Base-by-base conservation (phyloP, 2,113 vertebrate species). In the Nothoprocta pentlandii region DNA sequence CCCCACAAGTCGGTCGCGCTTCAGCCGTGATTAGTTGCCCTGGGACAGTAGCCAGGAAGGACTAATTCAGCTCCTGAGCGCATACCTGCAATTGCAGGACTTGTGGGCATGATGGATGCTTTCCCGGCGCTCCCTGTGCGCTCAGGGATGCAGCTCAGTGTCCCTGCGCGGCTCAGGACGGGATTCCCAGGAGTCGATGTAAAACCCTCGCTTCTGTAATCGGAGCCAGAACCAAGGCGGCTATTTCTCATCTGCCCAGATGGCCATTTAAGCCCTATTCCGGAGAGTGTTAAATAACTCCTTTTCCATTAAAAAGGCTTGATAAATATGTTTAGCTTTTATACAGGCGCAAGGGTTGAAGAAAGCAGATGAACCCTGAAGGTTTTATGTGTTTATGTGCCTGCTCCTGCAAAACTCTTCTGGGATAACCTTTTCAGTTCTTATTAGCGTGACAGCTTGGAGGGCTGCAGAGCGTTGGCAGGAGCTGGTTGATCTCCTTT, bases 161-260 rank as follows among this genome's bases (percentile, higher is more conserved):
- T 39, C 36, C 36, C 36, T 8, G 36, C 8, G 36, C 36, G 8
- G 36, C 36, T 39, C 36, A 8, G 36, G 36, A 39, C 36, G 36
- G 36, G 7, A 8, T 39, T 39, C 36, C 5, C 2, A 20, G 56
- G 66, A 44, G 32, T 30, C 12, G 54, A 30, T 1, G 4, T 10
- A 47, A 32, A 34, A 17, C 39, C 32, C 6, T 2, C 1, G 6
- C 23, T 32, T 16, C 64, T 46, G 10, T n/a, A 34, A 22, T 34
- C 1, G 32, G 3, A 12, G 5, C 0, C 1, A 53, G 46, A 49
- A 34, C 25, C 34, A n/a, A 47, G 67, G 20, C 67, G 30, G 59
- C 41, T 7, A 4, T 14, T 21, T 34, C 2, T 8, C 47, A 13
- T n/a, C 23, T 36, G 25, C n/a, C 61, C 49, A 21, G 28, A 9